Percentiles rank a stretch among this genome's conserved stretches.
Evolutionary conservation across 2,888 invertebrate genomes (phyloP).

Genomic region (Amblyjoppa fuscipennis): DNA sequence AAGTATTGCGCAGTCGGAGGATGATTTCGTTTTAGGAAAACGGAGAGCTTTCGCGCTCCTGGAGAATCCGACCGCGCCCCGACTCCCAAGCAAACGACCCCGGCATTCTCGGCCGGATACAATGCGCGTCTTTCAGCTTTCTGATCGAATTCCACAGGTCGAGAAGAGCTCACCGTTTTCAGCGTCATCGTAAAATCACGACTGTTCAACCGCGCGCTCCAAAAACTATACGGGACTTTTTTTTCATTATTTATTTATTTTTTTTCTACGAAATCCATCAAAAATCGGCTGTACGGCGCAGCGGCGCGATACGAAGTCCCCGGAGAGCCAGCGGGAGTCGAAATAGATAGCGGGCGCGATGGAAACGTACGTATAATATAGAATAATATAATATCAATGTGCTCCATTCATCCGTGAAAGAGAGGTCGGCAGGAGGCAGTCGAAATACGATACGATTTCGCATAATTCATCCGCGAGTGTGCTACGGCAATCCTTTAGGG

Average conservation of each 20-base stretch:
- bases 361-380: background rate
- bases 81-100: slow-evolving; percentile 44
- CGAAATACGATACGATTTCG: slow-evolving; percentile 77
- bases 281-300: background rate
- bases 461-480: slow-evolving; percentile 74
- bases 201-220: slow-evolving; percentile 48
- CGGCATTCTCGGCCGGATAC: slow-evolving; percentile 58
- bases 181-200: slow-evolving; percentile 53
- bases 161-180: slow-evolving; percentile 9
- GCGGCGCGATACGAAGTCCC: background rate
- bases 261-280: background rate
- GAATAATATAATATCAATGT: slow-evolving; percentile 11
- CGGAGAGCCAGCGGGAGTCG: background rate
- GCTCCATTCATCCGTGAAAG: slow-evolving; percentile 63
- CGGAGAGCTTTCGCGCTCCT: slow-evolving; percentile 55
- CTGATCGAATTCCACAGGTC: slow-evolving; percentile 68
- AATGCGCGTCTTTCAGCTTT: slow-evolving; percentile 67
- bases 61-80: slow-evolving; percentile 19
- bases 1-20: slow-evolving; percentile 6
- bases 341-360: background rate
- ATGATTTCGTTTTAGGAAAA: slow-evolving; percentile 57
- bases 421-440: slow-evolving; percentile 60
- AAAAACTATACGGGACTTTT: background rate
- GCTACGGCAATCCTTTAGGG: slow-evolving; percentile 43
- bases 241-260: background rate